Base-by-base conservation (phyloP, 2,113 vertebrate genomes). In the Mionectes macconnelli region DNA sequence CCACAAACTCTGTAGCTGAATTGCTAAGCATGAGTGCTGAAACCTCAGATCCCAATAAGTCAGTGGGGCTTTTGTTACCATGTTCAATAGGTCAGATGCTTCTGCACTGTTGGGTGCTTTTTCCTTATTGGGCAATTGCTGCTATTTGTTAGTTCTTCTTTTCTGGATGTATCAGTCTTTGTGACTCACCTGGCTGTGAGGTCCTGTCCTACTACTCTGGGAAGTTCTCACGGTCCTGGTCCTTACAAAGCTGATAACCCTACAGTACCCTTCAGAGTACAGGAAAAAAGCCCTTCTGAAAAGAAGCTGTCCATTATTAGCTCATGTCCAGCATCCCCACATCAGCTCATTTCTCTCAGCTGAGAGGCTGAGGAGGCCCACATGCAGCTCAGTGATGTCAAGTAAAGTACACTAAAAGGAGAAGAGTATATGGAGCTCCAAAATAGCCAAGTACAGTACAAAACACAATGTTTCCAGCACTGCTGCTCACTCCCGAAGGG, bases 71-170 rank as follows among this genome's bases (percentile, higher is more conserved):
- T 87, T 92, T 89, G 47, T 84, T 72, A 60, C 2, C 0, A 0
- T 9, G 59, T 55, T 68, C 56, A 67, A 0, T 11, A 47, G 6
- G 18, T 67, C 31, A 52, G 49, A 39, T 31, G 6, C 0, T 2
- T 70, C 19, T 55, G 39, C 13, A 10, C 12, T 72, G 30, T 35
- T 37, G 39, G 31, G 22, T 44, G 33, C 17, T 81, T 89, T 11
- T 20, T 77, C 7, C 5, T 15, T 47, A 8, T 5, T 0, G 0
- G 22, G 15, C n/a, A 31, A n/a, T 9, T 52, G 45, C 47, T 74
- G 49, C 25, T 56, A 8, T 52, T 86, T 57, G 21, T 23, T n/a
- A 73, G 25, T 25, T 66, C 27, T 17, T 23, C 8, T 37, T 42
- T 90, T 83, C 76, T 62, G 15, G 5, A 72, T 66, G 12, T 24